Percentiles rank a stretch among this genome's conserved stretches.
Evolutionary conservation across 2,888 invertebrate species (phyloP).

Genomic region (Xestia c-nigrum): DNA sequence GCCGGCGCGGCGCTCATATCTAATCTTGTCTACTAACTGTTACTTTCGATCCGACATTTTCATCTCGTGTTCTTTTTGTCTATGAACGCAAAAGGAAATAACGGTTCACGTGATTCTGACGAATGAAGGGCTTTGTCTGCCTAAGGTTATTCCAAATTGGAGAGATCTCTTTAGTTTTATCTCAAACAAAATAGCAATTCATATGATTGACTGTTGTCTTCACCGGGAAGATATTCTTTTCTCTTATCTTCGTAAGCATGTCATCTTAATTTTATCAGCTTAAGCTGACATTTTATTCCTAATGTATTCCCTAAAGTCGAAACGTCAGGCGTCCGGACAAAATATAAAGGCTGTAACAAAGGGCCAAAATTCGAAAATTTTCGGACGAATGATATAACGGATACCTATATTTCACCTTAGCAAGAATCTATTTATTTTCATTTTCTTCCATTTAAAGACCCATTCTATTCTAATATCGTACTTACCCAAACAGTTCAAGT

Average conservation of each 20-base stretch:
- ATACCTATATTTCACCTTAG: background rate
- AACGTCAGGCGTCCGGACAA: background rate
- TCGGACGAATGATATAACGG: background rate
- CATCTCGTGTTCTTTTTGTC: conserved; percentile 25
- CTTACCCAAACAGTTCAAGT: conserved; percentile 31
- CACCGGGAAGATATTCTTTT: background rate
- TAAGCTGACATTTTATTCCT: background rate
- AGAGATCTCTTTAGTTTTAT: conserved; percentile 7
- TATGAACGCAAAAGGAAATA: conserved; percentile 1
- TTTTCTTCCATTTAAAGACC: background rate
- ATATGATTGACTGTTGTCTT: background rate
- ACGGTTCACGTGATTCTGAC: conserved; percentile 16
- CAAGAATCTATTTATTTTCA: background rate
- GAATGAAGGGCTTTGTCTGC: conserved; percentile 28
- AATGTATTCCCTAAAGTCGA: background rate
- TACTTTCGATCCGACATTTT: conserved; percentile 28
- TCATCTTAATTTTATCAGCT: background rate
- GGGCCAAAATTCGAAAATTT: background rate
- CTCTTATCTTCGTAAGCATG: background rate
- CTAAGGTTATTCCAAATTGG: conserved; percentile 25
- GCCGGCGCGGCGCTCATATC: too few relatives aligned
- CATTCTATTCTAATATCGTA: background rate
- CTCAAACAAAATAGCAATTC: background rate
- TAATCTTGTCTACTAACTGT: conserved; percentile 1
- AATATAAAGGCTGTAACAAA: background rate